Conservation (phyloP, 2,888 invertebrate genomes). For the Sinotaia quadrata region DNA sequence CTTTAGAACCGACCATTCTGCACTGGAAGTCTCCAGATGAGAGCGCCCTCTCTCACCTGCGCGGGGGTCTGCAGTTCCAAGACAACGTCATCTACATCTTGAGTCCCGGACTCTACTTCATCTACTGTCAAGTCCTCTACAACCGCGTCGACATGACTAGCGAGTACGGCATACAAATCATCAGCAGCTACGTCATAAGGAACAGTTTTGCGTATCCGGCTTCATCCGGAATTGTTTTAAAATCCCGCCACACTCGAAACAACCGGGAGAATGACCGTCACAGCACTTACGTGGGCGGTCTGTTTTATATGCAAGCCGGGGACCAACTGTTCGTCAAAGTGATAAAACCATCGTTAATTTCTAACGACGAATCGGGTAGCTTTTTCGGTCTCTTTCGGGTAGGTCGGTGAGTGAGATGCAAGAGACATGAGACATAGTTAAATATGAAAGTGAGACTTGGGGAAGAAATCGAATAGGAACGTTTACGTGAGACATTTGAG, state of each 20-base stretch:
- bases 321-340: conserved; percentile 48
- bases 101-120: conserved; percentile 14
- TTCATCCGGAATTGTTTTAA: conserved; percentile 43
- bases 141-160: not conserved
- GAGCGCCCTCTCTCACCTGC: conserved; percentile 14
- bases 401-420: no score
- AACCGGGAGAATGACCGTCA: conserved; percentile 44
- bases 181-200: conserved; percentile 38
- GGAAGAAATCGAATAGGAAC: no score
- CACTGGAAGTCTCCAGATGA: conserved; percentile 13
- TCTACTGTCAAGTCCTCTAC: conserved; percentile 26
- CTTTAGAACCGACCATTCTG: no score
- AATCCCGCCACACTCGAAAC: conserved; percentile 45
- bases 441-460: no score
- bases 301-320: conserved; percentile 39
- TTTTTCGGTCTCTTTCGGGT: conserved; percentile 37
- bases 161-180: no score
- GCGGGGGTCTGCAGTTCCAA: conserved; percentile 6
- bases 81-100: conserved; percentile 17
- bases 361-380: conserved; percentile 31
- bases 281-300: conserved; percentile 48
- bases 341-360: conserved; percentile 34
- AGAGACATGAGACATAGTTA: no score
- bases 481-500: no score
- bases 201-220: conserved; percentile 45